Conservation (phyloP, 2,888 invertebrate species). For the Acanthosepion lycidas region DNA sequence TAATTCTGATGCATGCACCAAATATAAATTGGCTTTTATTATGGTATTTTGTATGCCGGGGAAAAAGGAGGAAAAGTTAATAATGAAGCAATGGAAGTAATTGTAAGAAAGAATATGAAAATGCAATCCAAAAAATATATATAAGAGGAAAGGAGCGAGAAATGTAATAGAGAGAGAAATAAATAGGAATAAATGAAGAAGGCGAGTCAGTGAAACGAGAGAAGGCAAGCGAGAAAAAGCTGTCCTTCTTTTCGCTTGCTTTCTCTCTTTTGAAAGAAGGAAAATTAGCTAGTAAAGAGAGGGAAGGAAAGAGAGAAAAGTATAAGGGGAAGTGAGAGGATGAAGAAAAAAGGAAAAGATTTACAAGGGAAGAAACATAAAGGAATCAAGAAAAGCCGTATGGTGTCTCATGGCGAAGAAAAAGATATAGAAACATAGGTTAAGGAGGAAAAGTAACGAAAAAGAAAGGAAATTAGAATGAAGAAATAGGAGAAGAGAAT, state of each 20-base stretch:
- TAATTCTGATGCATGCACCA: neutral
- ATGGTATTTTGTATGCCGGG: neutral
- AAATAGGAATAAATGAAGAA: neutral
- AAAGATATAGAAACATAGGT: too few relatives aligned
- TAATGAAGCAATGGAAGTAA: neutral
- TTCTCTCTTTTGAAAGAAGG: too few relatives aligned
- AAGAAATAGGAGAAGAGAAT: neutral
- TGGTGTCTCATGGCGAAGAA: too few relatives aligned
- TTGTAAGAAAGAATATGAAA: too few relatives aligned
- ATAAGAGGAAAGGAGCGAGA: neutral
- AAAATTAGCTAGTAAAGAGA: neutral
- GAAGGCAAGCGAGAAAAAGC: neutral
- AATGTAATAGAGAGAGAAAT: neutral
- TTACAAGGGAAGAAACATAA: neutral
- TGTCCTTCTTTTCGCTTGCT: too few relatives aligned
- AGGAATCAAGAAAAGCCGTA: neutral
- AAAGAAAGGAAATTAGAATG: neutral
- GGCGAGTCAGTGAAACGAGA: neutral
- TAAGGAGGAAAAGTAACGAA: neutral
- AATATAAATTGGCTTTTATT: neutral
- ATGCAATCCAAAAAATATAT: too few relatives aligned
- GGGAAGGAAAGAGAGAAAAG: neutral
- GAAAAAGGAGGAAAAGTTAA: neutral
- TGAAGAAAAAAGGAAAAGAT: neutral
- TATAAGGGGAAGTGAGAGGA: neutral